Evolutionary conservation across 2,888 invertebrate species (phyloP), one percentile per base, ranked within the genome.

Genomic region (Cryptocheilus praepositus): DNA sequence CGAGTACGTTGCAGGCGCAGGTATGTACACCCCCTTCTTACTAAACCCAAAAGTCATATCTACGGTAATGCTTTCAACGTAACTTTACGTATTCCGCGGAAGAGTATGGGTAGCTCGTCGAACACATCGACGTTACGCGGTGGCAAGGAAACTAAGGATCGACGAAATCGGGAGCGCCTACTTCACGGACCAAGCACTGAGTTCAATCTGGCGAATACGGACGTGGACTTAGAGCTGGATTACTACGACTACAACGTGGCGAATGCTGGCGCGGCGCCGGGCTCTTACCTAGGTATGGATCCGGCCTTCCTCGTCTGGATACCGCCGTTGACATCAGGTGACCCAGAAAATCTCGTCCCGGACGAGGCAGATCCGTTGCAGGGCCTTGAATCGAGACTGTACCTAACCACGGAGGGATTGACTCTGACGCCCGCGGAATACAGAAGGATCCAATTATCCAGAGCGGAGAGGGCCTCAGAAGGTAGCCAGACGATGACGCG

Each of bases 241-340:
- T 96, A 96, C 83, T 96, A 96, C 84, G 96, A 96, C 85, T 96
- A 96, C 82, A 95, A 96, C 89, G 96, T 96, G 7, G 93, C 94
- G 58, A 96, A 96, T 85, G 89, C 90, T 0, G 94, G 94, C 69
- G 95, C 95, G 8, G 95, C 94, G 15, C 96, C 96, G 1, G 96
- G 96, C 19, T 96, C 95, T 0, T 96, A 95, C 83, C 89, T 96
- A 65, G 95, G 95, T 56, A 96, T 96, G 96, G 96, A 96, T 88
- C 96, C 96, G 0, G 95, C 95, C 0, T 96, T 95, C 86, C 89
- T 96, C 54, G 94, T 96, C 0, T 96, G 95, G 95, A 95, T 96
- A 74, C 96, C 96, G 5, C 96, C 96, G 0, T 89, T 95, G 21
- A 94, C 94, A 78, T 93, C 92, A 0, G 93, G 94, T 19, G 80